Percentiles rank a stretch among this genome's conserved stretches.
These are phyloP conservation scores for Drosophila pseudotalamancana DNA, from an alignment of 2,888 invertebrate genomes.

Conservation along the genomic window DNA sequence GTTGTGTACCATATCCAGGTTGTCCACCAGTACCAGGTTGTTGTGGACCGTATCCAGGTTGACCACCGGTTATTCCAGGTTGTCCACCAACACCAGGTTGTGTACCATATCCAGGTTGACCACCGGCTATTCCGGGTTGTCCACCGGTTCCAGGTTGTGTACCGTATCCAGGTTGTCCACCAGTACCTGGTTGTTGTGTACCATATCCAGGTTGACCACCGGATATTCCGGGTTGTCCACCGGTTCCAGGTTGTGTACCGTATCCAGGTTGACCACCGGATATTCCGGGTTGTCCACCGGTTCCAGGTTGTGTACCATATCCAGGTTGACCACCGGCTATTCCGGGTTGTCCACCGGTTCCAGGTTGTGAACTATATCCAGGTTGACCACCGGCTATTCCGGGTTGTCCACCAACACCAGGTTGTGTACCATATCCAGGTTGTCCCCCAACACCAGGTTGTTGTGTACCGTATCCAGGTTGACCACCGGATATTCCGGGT, in stretches of 20 bases:
- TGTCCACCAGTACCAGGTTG: slow-evolving; percentile 3
- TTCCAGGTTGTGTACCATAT: slow-evolving; percentile 11
- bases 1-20: slow-evolving; percentile 1
- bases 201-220: slow-evolving; percentile 29
- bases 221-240: slow-evolving; percentile 11
- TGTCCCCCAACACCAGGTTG: background rate
- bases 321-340: slow-evolving; percentile 1
- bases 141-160: slow-evolving; percentile 14
- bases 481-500: background rate
- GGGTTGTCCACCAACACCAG: background rate
- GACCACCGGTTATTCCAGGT: no score
- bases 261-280: background rate
- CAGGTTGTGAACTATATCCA: slow-evolving; percentile 12
- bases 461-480: slow-evolving; percentile 12
- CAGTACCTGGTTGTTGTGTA: slow-evolving; percentile 16
- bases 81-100: slow-evolving; percentile 10
- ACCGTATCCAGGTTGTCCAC: background rate
- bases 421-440: background rate
- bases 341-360: slow-evolving; percentile 20
- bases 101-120: slow-evolving; percentile 15
- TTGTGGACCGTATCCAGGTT: background rate
- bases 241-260: slow-evolving; percentile 5
- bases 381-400: slow-evolving; percentile 8
- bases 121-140: slow-evolving; percentile 2
- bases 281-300: slow-evolving; percentile 13